Percentiles rank a stretch among this genome's conserved stretches.
Evolutionary conservation across 2,113 vertebrate genomes (phyloP).

Genomic region (Formicarius rufipectus): DNA sequence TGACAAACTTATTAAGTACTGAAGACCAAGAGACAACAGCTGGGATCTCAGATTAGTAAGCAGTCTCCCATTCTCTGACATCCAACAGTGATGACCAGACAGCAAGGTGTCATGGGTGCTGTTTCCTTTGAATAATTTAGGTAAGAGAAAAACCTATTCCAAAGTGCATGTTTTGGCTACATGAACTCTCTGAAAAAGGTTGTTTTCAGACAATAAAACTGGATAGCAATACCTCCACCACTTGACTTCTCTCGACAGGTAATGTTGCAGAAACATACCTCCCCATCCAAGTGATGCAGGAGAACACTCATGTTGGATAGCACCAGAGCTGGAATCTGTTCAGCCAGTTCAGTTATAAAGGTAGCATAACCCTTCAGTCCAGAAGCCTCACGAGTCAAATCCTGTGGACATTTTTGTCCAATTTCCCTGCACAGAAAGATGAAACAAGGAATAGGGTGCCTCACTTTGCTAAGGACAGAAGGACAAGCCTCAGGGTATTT

Average conservation of each 20-base stretch:
- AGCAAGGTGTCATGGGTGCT: background rate
- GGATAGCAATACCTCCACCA: background rate
- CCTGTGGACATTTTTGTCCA: constrained; percentile 88
- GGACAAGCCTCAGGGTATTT: background rate
- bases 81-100: background rate
- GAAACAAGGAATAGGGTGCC: background rate
- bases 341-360: constrained; percentile 87
- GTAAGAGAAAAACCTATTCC: background rate
- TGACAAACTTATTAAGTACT: background rate
- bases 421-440: constrained; percentile 82
- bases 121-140: background rate
- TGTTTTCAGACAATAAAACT: background rate
- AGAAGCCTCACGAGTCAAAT: constrained; percentile 82
- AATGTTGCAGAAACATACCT: constrained; percentile 69
- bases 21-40: background rate
- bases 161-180: background rate
- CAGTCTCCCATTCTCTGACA: background rate
- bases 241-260: background rate
- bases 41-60: background rate
- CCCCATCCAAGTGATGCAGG: constrained; percentile 88
- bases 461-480: background rate
- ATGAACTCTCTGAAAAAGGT: background rate
- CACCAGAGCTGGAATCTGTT: constrained; percentile 81
- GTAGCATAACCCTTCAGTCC: constrained; percentile 84
- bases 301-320: constrained; percentile 90